Base-by-base conservation (phyloP, 2,113 vertebrate genomes). In the Terrapene triunguis region DNA sequence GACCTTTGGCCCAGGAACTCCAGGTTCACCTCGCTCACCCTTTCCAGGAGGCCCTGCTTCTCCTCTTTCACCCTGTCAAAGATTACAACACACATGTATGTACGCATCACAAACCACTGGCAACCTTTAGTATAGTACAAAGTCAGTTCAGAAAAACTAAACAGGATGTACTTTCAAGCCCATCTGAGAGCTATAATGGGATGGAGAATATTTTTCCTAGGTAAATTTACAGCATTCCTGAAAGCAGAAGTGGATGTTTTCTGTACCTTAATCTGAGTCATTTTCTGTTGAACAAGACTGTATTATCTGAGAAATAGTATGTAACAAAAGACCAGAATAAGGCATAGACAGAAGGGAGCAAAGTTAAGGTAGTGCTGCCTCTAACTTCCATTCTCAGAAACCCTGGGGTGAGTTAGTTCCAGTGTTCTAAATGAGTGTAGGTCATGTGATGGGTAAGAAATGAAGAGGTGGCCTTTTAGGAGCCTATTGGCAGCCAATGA, bases 11-110 rank as follows among this genome's bases (percentile, higher is more conserved):
- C 99, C 99, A 44, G 97, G 76, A 65, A 94, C 94, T 97, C 99
- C 99, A 19, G 98, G 97, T 55, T 99, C 99, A 82, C 99, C 99
- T 94, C 99, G 97, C 44, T 99, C 99, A 3, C 99, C 99, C 95
- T 99, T 99, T 92, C 99, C 99, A 89, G 98, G 97, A 54, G 99
- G 99, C 11, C 99, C 99, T 7, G 98, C 91, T 35, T 99, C 99
- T 80, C 99, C 99, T 97, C 98, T 98, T 93, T 99, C 99, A 27
- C 99, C 99, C 99, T 99, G 80, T 85, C 54, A 95, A 89, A 95
- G 80, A 97, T 51, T 35, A 69, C 50, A 97, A 92, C 25, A 97
- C 10, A 90, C 3, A 88, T 2, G 86, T 3, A 87, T 2, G 86
- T 2, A 22, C 27, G 10, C 38, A 79, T 92, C 84, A 91, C 24